Percentiles rank a stretch among this genome's conserved stretches.
Conservation (phyloP, 2,797 vertebrate genomes). For the Clarias pachynema region DNA sequence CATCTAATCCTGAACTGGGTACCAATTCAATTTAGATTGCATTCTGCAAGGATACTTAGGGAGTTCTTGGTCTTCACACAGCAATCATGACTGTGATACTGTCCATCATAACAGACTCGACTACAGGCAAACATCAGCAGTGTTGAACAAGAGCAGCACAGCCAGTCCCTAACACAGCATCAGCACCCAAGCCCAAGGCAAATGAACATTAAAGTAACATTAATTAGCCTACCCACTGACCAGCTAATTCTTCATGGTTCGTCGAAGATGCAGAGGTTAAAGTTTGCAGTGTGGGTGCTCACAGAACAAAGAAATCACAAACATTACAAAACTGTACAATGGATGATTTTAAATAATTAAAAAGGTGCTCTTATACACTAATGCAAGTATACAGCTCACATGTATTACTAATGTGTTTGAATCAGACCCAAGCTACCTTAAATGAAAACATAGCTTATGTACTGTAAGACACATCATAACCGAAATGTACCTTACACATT, state of each 20-base stretch:
- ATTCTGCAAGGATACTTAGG: constrained; percentile 20
- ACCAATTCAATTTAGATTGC: background rate
- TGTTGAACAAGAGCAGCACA: constrained; percentile 12
- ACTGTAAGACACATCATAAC: background rate
- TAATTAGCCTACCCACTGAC: constrained; percentile 78
- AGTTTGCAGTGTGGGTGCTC: constrained; percentile 56
- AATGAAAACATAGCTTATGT: background rate
- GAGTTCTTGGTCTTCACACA: constrained; percentile 20
- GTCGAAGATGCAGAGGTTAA: constrained; percentile 72
- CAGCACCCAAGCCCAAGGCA: constrained; percentile 55
- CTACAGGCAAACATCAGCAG: constrained; percentile 30
- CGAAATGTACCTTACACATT: background rate
- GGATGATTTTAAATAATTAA: background rate
- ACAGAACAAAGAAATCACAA: background rate
- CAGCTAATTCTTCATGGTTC: constrained; percentile 77
- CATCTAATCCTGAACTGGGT: background rate
- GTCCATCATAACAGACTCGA: constrained; percentile 19
- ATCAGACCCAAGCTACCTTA: background rate
- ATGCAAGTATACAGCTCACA: background rate
- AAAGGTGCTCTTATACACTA: background rate
- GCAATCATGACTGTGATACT: constrained; percentile 23
- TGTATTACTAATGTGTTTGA: background rate
- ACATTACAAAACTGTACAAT: background rate
- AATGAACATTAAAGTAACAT: constrained; percentile 68
- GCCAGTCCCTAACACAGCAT: constrained; percentile 37